phyloP scores from a whole-genome alignment of 35 echinoderm and acorn worm genomes.

The Ptychodera flava region DNA sequence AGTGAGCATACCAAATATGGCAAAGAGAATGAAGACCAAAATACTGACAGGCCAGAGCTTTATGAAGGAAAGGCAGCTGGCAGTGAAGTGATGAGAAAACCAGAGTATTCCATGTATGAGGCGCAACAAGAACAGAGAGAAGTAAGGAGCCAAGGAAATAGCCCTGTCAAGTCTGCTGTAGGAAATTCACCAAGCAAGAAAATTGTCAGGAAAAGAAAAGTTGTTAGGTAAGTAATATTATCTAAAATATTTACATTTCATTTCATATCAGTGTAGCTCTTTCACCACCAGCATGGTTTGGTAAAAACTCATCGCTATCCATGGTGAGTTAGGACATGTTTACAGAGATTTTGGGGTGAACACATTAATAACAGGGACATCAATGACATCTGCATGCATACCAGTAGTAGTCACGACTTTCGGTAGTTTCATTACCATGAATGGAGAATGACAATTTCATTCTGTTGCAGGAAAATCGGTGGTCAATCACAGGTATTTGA shows the following conservation, averaged over 20 bases:
- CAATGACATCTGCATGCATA: too few species aligned
- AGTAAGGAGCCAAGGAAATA: background rate
- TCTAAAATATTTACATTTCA: too few species aligned
- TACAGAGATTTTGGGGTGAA: too few species aligned
- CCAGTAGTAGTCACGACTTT: too few species aligned
- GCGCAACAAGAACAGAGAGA: background rate
- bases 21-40: background rate
- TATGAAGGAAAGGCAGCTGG: too few species aligned
- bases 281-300: too few species aligned
- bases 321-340: too few species aligned
- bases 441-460: too few species aligned
- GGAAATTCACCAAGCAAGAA: background rate
- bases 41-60: background rate
- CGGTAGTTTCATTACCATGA: too few species aligned
- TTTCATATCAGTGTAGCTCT: too few species aligned
- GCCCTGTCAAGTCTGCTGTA: background rate
- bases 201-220: background rate
- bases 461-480: constrained; percentile 54
- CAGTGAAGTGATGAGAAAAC: background rate
- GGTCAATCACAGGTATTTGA: constrained; percentile 80
- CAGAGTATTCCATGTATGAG: background rate
- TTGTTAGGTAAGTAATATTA: background rate
- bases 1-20: background rate
- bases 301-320: too few species aligned
- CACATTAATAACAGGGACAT: too few species aligned